Evolutionary conservation across 2,888 invertebrate genomes (phyloP).

Genomic region (Selenia dentaria): DNA sequence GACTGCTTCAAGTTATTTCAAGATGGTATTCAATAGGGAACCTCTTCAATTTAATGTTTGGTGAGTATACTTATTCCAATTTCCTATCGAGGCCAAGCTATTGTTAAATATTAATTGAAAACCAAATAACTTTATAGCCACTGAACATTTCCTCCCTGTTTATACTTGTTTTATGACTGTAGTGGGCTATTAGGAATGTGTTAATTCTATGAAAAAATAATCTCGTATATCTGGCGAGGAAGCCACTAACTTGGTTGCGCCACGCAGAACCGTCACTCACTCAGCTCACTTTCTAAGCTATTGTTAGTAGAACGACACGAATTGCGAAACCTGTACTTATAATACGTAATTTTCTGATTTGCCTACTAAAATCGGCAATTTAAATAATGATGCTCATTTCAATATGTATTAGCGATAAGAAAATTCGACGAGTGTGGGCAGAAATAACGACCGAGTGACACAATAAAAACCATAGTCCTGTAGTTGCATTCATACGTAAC

Average conservation of each 20-base stretch:
- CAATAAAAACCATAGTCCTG: slow-evolving; percentile 5
- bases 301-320: neutral
- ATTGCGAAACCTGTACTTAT: slow-evolving; percentile 8
- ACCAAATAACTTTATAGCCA: slow-evolving; percentile 25
- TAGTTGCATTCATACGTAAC: too few species aligned
- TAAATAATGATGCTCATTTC: slow-evolving; percentile 20
- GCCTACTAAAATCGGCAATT: neutral
- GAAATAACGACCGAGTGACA: slow-evolving; percentile 13
- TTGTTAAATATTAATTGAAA: slow-evolving; percentile 35
- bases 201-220: slow-evolving; percentile 40
- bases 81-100: slow-evolving; percentile 16
- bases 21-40: too few species aligned
- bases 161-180: slow-evolving; percentile 37
- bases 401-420: slow-evolving; percentile 17
- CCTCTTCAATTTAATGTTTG: too few species aligned
- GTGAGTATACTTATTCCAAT: slow-evolving; percentile 1
- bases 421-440: slow-evolving; percentile 1
- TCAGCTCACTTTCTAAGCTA: slow-evolving; percentile 3
- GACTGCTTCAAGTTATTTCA: too few species aligned
- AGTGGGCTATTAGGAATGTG: slow-evolving; percentile 29
- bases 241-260: slow-evolving; percentile 15
- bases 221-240: slow-evolving; percentile 14
- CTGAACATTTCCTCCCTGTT: slow-evolving; percentile 30
- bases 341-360: slow-evolving; percentile 4
- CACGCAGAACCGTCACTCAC: slow-evolving; percentile 1